These are phyloP conservation scores for Lithobates pipiens DNA, from an alignment of 2,797 vertebrate genomes.

Conservation along the genomic window DNA sequence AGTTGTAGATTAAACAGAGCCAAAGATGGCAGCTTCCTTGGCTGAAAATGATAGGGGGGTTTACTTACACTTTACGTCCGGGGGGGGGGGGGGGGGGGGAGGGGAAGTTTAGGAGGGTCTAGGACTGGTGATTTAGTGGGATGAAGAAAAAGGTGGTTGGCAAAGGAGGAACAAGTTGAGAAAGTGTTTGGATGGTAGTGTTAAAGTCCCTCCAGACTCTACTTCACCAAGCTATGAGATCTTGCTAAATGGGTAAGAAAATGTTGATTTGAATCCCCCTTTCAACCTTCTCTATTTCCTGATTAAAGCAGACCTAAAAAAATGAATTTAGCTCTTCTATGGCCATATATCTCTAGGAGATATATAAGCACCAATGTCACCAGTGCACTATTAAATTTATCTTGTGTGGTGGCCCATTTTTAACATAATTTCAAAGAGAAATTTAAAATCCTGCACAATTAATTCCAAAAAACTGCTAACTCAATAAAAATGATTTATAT, in stretches of 20 bases:
- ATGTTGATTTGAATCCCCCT: background rate
- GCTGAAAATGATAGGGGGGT: no score
- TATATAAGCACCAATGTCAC: background rate
- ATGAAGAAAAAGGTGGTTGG: no score
- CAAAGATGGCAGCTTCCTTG: no score
- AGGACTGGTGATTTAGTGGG: no score
- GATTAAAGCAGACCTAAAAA: background rate
- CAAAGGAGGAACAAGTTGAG: no score
- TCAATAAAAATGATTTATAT: slow-evolving; percentile 31
- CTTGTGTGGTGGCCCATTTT: background rate
- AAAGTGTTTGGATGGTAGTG: no score
- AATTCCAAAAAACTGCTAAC: slow-evolving; percentile 22
- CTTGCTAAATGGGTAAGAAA: background rate
- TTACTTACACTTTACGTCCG: no score
- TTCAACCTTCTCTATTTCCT: background rate
- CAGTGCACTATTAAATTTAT: background rate
- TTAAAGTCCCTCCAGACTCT: no score
- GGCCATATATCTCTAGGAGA: background rate
- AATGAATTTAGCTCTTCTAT: background rate
- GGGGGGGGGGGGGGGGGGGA: no score
- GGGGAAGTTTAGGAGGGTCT: no score
- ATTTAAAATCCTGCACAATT: slow-evolving; percentile 20
- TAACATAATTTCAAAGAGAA: background rate
- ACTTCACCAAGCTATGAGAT: no score
- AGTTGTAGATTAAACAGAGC: no score